Conservation (phyloP, 2,888 invertebrate genomes). For the Volucella inflata region DNA sequence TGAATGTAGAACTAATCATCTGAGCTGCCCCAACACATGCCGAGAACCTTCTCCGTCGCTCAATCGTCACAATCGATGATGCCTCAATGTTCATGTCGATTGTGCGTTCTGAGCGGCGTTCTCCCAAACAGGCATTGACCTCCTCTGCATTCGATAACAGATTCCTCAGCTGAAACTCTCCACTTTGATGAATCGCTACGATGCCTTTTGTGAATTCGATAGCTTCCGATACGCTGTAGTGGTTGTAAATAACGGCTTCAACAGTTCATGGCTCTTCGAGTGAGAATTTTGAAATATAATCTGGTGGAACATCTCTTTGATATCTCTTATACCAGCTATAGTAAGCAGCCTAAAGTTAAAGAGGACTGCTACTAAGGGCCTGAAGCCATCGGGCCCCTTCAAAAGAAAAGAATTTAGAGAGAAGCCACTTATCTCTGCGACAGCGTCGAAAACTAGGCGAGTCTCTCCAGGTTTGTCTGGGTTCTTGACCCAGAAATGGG, state of each 20-base stretch:
- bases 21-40: conserved; percentile 2
- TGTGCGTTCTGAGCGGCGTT: neutral
- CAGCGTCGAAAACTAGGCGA: conserved; percentile 77
- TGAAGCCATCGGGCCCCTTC: conserved; percentile 78
- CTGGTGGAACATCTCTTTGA: conserved; percentile 76
- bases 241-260: conserved; percentile 38
- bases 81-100: conserved; percentile 12
- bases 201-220: conserved; percentile 72
- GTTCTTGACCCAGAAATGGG: conserved; percentile 72
- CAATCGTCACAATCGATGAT: too few relatives aligned
- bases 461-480: conserved; percentile 76
- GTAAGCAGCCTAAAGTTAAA: conserved; percentile 79
- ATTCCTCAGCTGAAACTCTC: neutral
- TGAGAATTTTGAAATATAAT: conserved; percentile 35
- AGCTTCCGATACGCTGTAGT: conserved; percentile 77
- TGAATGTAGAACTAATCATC: conserved; percentile 3
- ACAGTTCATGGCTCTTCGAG: conserved; percentile 50
- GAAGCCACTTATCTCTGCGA: conserved; percentile 69
- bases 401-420: conserved; percentile 78
- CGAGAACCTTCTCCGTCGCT: conserved; percentile 7
- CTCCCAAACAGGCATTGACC: neutral
- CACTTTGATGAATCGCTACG: conserved; percentile 2
- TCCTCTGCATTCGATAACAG: neutral
- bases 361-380: conserved; percentile 79
- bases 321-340: conserved; percentile 78